These are phyloP conservation scores for Hesperophylax magnus DNA, from an alignment of 1,140 invertebrate genomes.

Conservation along the genomic window DNA sequence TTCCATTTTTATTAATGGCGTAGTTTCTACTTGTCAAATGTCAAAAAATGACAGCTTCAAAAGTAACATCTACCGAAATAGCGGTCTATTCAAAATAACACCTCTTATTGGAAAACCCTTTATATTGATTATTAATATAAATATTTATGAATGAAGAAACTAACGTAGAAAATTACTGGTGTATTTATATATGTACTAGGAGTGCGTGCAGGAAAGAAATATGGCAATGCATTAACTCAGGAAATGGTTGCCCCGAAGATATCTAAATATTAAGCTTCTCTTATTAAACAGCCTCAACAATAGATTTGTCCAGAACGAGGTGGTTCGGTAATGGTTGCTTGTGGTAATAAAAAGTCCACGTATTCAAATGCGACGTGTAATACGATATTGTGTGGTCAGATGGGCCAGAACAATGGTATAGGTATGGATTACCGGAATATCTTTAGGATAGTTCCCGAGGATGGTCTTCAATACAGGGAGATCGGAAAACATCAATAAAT, in stretches of 20 bases:
- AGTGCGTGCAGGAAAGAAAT: neutral
- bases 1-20: too few relatives aligned
- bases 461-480: neutral
- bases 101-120: too few relatives aligned
- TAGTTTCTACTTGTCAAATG: too few relatives aligned
- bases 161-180: neutral
- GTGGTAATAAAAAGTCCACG: slow-evolving; percentile 20
- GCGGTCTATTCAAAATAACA: too few relatives aligned
- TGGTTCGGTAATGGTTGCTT: neutral
- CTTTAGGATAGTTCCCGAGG: neutral
- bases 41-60: too few relatives aligned
- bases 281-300: slow-evolving; percentile 9
- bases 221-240: too few relatives aligned
- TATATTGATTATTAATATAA: neutral
- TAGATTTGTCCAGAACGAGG: neutral
- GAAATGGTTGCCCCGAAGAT: neutral
- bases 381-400: slow-evolving; percentile 18
- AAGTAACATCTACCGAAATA: too few relatives aligned
- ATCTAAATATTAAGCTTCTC: neutral
- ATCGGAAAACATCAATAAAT: neutral
- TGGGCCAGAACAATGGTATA: neutral
- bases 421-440: slow-evolving; percentile 12
- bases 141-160: slow-evolving; percentile 13
- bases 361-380: slow-evolving; percentile 19
- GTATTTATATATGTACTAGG: neutral